These are phyloP conservation scores for Uria aalge DNA, from an alignment of 2,113 vertebrate species.

Conservation along the genomic window DNA sequence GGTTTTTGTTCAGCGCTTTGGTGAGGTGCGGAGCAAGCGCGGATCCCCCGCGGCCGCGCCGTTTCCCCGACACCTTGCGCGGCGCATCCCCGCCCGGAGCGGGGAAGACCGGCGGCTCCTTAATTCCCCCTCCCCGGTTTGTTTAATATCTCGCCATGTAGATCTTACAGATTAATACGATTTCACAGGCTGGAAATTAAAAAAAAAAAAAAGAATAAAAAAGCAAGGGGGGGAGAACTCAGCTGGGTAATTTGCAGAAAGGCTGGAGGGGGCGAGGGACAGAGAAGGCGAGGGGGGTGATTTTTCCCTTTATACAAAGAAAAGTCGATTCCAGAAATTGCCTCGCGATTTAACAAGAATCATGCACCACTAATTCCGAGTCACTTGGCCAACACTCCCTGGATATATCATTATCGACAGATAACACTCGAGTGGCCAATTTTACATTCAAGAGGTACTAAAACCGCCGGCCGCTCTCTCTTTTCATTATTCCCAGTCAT, in stretches of 20 bases:
- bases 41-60: background rate
- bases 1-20: background rate
- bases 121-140: constrained; percentile 61
- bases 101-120: background rate
- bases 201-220: background rate
- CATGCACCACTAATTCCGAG: constrained; percentile 78
- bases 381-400: constrained; percentile 71
- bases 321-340: constrained; percentile 70
- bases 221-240: background rate
- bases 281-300: background rate
- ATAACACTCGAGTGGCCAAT: constrained; percentile 84
- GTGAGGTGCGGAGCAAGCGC: background rate
- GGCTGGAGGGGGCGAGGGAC: constrained; percentile 30
- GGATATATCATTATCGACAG: constrained; percentile 76
- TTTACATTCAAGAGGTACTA: constrained; percentile 87
- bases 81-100: constrained; percentile 15
- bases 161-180: constrained; percentile 72
- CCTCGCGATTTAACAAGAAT: constrained; percentile 77
- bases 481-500: constrained; percentile 98
- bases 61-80: background rate
- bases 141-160: constrained; percentile 39
- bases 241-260: constrained; percentile 61
- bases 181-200: constrained; percentile 69
- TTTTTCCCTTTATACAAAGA: constrained; percentile 24
- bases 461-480: constrained; percentile 81